Evolutionary conservation across 2,888 invertebrate species (phyloP).

Genomic region (Griposia aprilina): DNA sequence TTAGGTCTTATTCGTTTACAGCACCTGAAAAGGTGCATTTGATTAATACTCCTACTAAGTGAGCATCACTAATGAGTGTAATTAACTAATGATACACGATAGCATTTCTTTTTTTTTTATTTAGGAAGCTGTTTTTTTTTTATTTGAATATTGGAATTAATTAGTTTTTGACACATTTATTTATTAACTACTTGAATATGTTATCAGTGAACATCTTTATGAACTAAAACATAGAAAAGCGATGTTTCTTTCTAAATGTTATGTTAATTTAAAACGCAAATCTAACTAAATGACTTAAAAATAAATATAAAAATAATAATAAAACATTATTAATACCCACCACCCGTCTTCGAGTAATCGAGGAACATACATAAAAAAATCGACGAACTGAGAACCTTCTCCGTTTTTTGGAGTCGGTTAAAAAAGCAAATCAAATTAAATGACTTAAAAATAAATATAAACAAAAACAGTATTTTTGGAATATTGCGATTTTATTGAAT

Average conservation of each 20-base stretch:
- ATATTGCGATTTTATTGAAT: neutral
- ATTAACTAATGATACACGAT: no score
- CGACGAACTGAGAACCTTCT: no score
- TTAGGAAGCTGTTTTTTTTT: neutral
- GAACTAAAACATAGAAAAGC: neutral
- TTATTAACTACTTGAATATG: conserved; percentile 1
- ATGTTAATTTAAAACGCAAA: neutral
- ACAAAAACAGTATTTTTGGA: neutral
- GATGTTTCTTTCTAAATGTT: neutral
- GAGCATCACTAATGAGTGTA: neutral
- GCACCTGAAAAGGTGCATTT: neutral
- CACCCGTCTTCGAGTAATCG: no score
- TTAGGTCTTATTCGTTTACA: no score
- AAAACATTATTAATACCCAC: no score
- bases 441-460: neutral
- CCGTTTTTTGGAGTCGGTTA: no score
- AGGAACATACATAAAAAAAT: no score
- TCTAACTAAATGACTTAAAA: neutral
- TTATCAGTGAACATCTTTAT: conserved; percentile 27
- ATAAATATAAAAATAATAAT: no score
- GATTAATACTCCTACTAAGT: neutral
- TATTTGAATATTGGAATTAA: conserved; percentile 39
- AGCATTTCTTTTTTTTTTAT: neutral
- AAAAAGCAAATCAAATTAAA: neutral
- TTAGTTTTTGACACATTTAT: conserved; percentile 22